Evolutionary conservation across 2,113 vertebrate species (phyloP).

Genomic region (Cyanoramphus novaezelandiae): DNA sequence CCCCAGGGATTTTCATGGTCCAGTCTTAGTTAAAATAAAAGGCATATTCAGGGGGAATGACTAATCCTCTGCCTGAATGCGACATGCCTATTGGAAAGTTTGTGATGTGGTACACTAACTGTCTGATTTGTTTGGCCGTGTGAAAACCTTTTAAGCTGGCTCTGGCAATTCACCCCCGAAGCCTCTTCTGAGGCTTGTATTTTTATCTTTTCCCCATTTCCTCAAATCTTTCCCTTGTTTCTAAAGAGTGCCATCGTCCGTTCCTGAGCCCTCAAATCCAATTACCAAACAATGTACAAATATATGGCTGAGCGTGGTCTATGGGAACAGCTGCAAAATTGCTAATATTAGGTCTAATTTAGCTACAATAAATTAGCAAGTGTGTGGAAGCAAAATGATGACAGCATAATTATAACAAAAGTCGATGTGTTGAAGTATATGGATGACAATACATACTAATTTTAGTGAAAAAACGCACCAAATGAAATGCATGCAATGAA

Average conservation of each 20-base stretch:
- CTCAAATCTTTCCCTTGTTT: constrained; percentile 47
- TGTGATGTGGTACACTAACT: not conserved
- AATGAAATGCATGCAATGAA: constrained; percentile 75
- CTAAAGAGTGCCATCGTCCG: constrained; percentile 15
- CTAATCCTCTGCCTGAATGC: not conserved
- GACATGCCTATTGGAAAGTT: not conserved
- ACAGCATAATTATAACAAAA: constrained; percentile 87
- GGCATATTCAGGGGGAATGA: not conserved
- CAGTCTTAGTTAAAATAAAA: not conserved
- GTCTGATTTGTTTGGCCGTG: not conserved
- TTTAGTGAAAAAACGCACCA: constrained; percentile 74
- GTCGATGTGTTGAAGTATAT: constrained; percentile 80
- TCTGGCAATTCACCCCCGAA: constrained; percentile 9
- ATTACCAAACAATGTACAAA: constrained; percentile 78
- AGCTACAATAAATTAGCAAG: constrained; percentile 85
- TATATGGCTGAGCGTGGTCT: constrained; percentile 70
- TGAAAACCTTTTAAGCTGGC: not conserved
- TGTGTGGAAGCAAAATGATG: constrained; percentile 81
- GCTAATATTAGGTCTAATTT: constrained; percentile 87
- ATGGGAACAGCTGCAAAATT: constrained; percentile 85
- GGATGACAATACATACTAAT: constrained; percentile 84
- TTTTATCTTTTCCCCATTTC: constrained; percentile 29
- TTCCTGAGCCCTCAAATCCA: constrained; percentile 73
- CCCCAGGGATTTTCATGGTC: not conserved
- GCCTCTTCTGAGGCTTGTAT: not conserved